These are phyloP conservation scores for Pachyramphus minor DNA, from an alignment of 2,113 vertebrate genomes.

Conservation along the genomic window DNA sequence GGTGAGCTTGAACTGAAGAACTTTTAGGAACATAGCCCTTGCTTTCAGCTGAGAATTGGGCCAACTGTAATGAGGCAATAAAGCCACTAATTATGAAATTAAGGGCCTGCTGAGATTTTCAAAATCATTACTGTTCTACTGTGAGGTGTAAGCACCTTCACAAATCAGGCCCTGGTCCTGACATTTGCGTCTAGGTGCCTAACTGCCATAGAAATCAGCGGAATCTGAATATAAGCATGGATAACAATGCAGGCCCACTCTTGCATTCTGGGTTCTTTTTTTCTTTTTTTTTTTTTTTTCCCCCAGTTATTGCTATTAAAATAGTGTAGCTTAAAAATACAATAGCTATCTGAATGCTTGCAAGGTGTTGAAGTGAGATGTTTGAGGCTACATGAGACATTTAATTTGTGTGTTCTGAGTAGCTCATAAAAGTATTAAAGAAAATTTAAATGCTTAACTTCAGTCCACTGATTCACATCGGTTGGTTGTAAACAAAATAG, in stretches of 20 bases:
- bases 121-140: neutral
- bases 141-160: neutral
- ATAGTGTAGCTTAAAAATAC: neutral
- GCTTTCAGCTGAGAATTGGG: neutral
- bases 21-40: neutral
- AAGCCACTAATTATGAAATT: neutral
- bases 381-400: neutral
- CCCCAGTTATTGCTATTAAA: neutral
- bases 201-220: neutral
- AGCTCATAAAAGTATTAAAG: neutral
- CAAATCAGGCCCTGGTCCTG: neutral
- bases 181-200: neutral
- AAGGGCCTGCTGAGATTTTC: neutral
- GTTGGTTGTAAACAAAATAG: neutral
- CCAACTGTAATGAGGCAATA: neutral
- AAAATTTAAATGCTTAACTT: neutral
- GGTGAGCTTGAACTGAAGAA: neutral
- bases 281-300: accelerated
- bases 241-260: neutral
- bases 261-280: neutral
- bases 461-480: neutral
- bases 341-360: neutral
- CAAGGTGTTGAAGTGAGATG: neutral
- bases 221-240: neutral
- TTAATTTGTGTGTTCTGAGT: neutral